Conservation (phyloP, 2,797 vertebrate species). For the Halcyon smyrnensis region DNA sequence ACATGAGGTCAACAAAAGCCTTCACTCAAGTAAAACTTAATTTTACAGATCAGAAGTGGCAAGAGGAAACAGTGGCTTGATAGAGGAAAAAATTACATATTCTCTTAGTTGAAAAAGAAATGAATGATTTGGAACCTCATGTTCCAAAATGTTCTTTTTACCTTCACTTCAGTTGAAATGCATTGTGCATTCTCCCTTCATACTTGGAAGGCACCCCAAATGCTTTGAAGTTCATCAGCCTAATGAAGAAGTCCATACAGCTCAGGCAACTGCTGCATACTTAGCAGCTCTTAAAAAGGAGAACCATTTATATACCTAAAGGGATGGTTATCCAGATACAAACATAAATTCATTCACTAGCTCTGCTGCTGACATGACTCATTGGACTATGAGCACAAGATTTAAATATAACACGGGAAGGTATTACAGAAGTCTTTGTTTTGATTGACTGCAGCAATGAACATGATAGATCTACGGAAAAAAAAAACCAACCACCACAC, state of each 20-base stretch:
- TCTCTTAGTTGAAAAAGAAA: neutral
- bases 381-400: neutral
- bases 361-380: neutral
- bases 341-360: neutral
- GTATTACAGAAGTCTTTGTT: neutral
- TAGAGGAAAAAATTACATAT: neutral
- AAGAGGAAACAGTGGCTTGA: neutral
- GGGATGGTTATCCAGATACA: neutral
- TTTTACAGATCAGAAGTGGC: neutral
- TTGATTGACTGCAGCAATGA: neutral
- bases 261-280: constrained; percentile 31
- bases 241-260: constrained; percentile 53
- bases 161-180: constrained; percentile 9
- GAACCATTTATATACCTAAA: neutral
- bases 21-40: neutral
- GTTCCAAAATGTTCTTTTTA: neutral
- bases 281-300: constrained; percentile 32
- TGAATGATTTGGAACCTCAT: neutral
- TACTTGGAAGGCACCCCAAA: constrained; percentile 41
- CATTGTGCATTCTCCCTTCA: neutral
- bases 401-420: neutral
- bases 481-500: neutral
- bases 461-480: neutral
- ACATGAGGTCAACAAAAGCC: neutral
- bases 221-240: constrained; percentile 50